phyloP scores from a whole-genome alignment of 2,888 invertebrate genomes.

The Eristalis tenax region DNA sequence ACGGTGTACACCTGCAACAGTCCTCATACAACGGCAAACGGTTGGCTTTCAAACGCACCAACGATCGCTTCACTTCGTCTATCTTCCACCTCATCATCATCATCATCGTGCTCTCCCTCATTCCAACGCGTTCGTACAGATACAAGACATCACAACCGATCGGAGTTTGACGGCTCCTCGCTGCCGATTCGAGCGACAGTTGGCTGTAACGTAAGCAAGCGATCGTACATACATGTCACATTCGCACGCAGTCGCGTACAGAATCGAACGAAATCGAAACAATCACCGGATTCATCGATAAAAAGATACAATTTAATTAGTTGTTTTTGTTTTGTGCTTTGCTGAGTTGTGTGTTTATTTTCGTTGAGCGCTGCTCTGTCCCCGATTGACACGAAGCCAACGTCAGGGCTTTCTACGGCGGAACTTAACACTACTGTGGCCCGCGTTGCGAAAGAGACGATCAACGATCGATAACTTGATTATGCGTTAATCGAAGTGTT shows the following conservation, averaged over 20 bases:
- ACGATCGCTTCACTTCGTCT: conserved; percentile 30
- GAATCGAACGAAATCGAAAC: conserved; percentile 44
- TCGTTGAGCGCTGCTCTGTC: conserved; percentile 1
- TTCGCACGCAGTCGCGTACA: conserved; percentile 23
- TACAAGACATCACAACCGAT: conserved; percentile 34
- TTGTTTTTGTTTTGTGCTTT: conserved; percentile 3
- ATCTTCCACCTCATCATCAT: conserved; percentile 36
- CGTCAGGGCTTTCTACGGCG: conserved; percentile 43
- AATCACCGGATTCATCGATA: conserved; percentile 12
- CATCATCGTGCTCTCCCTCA: conserved; percentile 16
- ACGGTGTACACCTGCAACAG: conserved; percentile 38
- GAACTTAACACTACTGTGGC: background rate
- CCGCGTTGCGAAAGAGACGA: conserved; percentile 51
- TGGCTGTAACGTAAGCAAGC: conserved; percentile 65
- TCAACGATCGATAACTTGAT: conserved; percentile 30
- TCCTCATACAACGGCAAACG: conserved; percentile 16
- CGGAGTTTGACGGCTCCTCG: conserved; percentile 48
- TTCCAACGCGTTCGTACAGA: conserved; percentile 27
- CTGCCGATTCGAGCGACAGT: conserved; percentile 56
- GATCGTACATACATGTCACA: conserved; percentile 44
- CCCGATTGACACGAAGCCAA: conserved; percentile 31
- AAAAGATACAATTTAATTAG: conserved; percentile 1
- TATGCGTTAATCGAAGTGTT: conserved; percentile 37
- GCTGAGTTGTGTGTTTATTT: conserved; percentile 9
- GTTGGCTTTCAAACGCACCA: conserved; percentile 52